phyloP scores from a whole-genome alignment of 2,888 invertebrate genomes.

The Lithosia quadra region DNA sequence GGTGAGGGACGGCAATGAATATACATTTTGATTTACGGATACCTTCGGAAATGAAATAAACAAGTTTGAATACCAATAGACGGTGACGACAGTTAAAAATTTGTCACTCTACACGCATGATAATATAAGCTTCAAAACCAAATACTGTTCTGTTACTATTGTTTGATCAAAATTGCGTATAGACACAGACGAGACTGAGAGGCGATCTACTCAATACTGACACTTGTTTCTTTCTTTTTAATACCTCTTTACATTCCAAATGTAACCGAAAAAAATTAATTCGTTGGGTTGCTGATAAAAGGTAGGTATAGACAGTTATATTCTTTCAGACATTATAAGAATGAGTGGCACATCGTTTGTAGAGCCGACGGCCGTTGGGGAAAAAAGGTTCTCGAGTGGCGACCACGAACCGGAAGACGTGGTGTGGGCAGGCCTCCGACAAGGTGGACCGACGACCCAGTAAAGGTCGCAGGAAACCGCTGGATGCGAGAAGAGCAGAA shows the following conservation, averaged over 20 bases:
- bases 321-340: too few species aligned
- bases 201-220: background rate
- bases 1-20: background rate
- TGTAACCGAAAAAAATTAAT: background rate
- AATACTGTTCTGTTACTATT: background rate
- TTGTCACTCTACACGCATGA: constrained; percentile 1
- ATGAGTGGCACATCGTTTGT: too few species aligned
- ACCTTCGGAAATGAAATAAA: background rate
- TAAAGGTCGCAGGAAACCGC: too few species aligned
- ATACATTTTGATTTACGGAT: background rate
- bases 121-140: background rate
- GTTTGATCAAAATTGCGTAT: background rate
- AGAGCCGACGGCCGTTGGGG: too few species aligned
- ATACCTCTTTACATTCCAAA: background rate
- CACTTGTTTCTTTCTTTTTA: background rate
- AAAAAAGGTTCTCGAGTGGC: too few species aligned
- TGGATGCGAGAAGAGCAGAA: too few species aligned
- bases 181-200: background rate
- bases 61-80: background rate
- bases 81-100: background rate
- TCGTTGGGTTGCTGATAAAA: background rate
- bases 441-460: too few species aligned
- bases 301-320: too few species aligned
- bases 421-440: too few species aligned
- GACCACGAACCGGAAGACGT: too few species aligned